A percentile compares a stretch with the other conserved stretches of the same genome.
These are phyloP conservation scores for Apteryx owenii DNA, from an alignment of 2,113 vertebrate species.

Conservation along the genomic window DNA sequence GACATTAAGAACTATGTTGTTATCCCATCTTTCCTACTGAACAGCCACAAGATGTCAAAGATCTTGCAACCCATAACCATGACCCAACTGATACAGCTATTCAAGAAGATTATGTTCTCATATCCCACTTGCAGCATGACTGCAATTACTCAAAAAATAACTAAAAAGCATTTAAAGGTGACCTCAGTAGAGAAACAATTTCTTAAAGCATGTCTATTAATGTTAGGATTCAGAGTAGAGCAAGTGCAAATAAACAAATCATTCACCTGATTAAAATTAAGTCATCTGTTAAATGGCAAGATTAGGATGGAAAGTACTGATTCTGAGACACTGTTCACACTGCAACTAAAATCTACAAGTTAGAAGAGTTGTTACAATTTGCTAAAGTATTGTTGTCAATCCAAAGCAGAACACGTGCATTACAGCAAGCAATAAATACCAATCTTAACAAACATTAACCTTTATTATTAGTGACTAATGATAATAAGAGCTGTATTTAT, in stretches of 20 bases:
- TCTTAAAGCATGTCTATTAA: background rate
- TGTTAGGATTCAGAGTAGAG: background rate
- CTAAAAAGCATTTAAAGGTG: background rate
- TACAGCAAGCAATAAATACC: conserved; percentile 49
- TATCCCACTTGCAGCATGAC: background rate
- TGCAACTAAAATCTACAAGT: background rate
- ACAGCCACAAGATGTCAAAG: background rate
- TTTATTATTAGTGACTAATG: conserved; percentile 13
- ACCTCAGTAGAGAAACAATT: background rate
- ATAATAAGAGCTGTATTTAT: background rate
- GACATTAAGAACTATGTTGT: background rate
- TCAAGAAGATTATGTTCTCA: background rate
- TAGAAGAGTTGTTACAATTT: background rate
- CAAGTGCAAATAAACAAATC: background rate
- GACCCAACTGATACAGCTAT: background rate
- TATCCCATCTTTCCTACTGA: background rate
- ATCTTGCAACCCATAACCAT: background rate
- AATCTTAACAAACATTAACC: conserved; percentile 55
- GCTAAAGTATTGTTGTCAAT: background rate
- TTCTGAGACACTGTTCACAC: background rate
- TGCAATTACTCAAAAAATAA: background rate
- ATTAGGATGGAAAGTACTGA: background rate
- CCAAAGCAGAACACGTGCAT: background rate
- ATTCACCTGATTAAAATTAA: background rate
- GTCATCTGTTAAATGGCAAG: background rate